A percentile compares a stretch with the other conserved stretches of the same genome.
phyloP scores from a whole-genome alignment of 1,140 invertebrate genomes.

The Bilobella aurantiaca region DNA sequence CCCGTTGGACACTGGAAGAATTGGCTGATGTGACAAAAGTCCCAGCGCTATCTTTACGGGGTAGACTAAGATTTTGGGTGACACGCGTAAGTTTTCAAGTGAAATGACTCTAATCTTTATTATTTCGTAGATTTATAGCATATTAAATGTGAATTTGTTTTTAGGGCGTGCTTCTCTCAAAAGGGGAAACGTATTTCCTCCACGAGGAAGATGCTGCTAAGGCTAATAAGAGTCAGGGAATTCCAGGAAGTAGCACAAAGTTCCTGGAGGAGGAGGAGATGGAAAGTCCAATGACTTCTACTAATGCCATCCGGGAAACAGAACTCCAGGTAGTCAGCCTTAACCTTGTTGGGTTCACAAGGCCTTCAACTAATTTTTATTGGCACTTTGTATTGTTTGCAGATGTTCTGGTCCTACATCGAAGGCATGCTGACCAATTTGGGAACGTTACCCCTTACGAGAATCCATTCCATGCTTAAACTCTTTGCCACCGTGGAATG shows the following conservation, averaged over 20 bases:
- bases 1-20: constrained; percentile 10
- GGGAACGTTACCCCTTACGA: constrained; percentile 78
- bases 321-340: constrained; percentile 68
- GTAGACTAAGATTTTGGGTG: constrained; percentile 16
- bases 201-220: constrained; percentile 4
- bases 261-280: constrained; percentile 68
- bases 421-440: constrained; percentile 93
- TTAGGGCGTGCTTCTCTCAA: constrained; percentile 22
- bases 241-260: constrained; percentile 32
- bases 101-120: not conserved
- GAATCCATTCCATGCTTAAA: constrained; percentile 93
- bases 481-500: constrained; percentile 90
- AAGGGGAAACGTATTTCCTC: constrained; percentile 13
- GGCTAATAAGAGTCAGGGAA: not conserved
- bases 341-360: not conserved
- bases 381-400: constrained; percentile 15
- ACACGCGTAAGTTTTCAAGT: constrained; percentile 18
- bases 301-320: constrained; percentile 82
- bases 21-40: constrained; percentile 11
- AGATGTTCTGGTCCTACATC: constrained; percentile 91
- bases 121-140: not conserved
- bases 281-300: constrained; percentile 84
- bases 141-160: too few relatives aligned
- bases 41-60: not conserved
- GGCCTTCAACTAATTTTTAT: constrained; percentile 1